A percentile compares a stretch with the other conserved stretches of the same genome.
These are phyloP conservation scores for Pteromalus puparum DNA, from an alignment of 1,140 invertebrate species.

Conservation along the genomic window DNA sequence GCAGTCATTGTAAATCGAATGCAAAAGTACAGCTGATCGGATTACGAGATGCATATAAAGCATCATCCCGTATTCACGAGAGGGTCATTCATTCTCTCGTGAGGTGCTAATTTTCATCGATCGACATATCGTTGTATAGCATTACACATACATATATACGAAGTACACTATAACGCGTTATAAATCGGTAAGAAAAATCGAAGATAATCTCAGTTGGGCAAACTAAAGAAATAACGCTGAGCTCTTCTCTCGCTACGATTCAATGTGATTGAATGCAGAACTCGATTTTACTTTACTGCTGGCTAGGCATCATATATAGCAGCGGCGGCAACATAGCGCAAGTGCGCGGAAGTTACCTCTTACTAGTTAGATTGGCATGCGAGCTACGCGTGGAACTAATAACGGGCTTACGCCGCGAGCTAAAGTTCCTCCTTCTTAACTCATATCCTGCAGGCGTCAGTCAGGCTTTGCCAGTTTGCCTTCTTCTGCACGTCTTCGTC, in stretches of 20 bases:
- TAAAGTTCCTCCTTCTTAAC: slow-evolving; percentile 58
- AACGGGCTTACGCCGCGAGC: slow-evolving; percentile 56
- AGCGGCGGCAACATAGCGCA: no score
- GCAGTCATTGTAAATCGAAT: slow-evolving; percentile 12
- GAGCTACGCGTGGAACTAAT: slow-evolving; percentile 59
- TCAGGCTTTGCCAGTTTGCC: slow-evolving; percentile 6
- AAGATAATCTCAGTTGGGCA: slow-evolving; percentile 68
- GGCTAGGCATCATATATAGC: slow-evolving; percentile 51
- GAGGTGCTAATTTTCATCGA: slow-evolving; percentile 34
- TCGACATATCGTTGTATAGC: no score
- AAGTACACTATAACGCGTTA: not conserved
- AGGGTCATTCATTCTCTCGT: not conserved
- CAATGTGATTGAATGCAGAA: slow-evolving; percentile 70
- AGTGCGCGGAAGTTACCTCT: slow-evolving; percentile 67
- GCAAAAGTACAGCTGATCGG: slow-evolving; percentile 17
- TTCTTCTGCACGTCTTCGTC: not conserved
- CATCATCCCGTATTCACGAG: not conserved
- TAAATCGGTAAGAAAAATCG: slow-evolving; percentile 59
- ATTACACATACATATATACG: no score
- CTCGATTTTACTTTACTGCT: slow-evolving; percentile 69
- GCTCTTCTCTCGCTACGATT: slow-evolving; percentile 57
- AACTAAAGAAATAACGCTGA: slow-evolving; percentile 66
- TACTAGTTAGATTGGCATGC: slow-evolving; percentile 67
- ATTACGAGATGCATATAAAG: slow-evolving; percentile 15
- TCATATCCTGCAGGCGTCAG: slow-evolving; percentile 60